These are phyloP conservation scores for Drosophila algonquin DNA, from an alignment of 2,888 invertebrate species.

Conservation along the genomic window DNA sequence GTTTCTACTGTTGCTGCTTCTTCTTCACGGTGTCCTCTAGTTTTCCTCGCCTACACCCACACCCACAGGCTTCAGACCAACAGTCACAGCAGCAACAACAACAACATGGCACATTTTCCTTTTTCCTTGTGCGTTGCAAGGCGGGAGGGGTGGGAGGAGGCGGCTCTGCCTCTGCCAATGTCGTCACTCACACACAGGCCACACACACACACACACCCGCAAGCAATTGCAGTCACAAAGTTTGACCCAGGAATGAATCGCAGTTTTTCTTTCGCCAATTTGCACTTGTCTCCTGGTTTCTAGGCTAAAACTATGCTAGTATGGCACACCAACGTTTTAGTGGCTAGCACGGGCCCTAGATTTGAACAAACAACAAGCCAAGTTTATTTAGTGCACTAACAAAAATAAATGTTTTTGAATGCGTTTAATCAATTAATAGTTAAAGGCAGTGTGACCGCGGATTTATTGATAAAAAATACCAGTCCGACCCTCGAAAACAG, in stretches of 20 bases:
- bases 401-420: constrained; percentile 33
- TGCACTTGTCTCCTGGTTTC: constrained; percentile 21
- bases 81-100: constrained; percentile 14
- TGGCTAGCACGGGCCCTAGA: constrained; percentile 6
- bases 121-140: not conserved
- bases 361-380: constrained; percentile 1
- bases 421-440: constrained; percentile 32
- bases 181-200: constrained; percentile 59
- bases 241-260: constrained; percentile 62
- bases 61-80: constrained; percentile 7
- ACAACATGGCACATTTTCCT: constrained; percentile 45
- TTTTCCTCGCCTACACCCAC: constrained; percentile 10
- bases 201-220: constrained; percentile 34
- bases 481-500: too few relatives aligned
- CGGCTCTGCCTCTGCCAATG: constrained; percentile 57
- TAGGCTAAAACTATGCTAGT: constrained; percentile 1
- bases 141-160: constrained; percentile 9
- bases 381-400: constrained; percentile 12
- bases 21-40: constrained; percentile 3
- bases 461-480: too few relatives aligned
- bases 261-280: constrained; percentile 48
- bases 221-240: constrained; percentile 43
- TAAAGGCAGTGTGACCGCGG: not conserved
- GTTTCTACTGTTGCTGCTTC: not conserved
- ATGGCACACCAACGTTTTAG: constrained; percentile 22